Evolutionary conservation across 2,888 invertebrate genomes (phyloP).

Genomic region (Pristionchus japonicus): DNA sequence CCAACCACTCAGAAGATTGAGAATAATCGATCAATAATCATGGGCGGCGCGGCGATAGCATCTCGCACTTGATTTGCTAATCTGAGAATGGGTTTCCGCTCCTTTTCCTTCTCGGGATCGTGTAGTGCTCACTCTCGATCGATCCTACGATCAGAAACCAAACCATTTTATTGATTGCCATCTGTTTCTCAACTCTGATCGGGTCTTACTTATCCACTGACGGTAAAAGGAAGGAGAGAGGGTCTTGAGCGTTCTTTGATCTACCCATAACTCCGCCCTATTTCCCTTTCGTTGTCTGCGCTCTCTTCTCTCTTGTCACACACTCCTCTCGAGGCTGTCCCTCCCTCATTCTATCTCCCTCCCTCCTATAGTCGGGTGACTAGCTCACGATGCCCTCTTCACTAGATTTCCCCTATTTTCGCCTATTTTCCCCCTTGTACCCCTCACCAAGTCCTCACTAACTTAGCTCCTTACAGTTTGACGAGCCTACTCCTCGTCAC

Average conservation of each 20-base stretch:
- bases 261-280: not conserved
- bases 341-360: not conserved
- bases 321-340: not conserved
- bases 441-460: too few species aligned
- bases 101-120: not conserved
- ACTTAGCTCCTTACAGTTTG: too few species aligned
- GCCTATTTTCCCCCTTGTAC: too few species aligned
- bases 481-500: too few species aligned
- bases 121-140: not conserved
- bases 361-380: not conserved
- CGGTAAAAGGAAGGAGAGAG: not conserved
- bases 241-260: not conserved
- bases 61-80: not conserved
- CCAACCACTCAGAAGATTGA: too few species aligned
- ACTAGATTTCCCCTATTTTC: too few species aligned
- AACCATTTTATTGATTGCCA: not conserved
- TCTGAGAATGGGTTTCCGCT: too few species aligned
- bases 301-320: constrained; percentile 22
- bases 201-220: not conserved
- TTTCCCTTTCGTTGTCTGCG: not conserved
- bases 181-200: not conserved
- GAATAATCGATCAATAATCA: not conserved
- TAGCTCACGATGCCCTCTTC: not conserved
- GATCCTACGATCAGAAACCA: not conserved
- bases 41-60: not conserved